Evolutionary conservation across 2,113 vertebrate species (phyloP), one percentile per base, ranked within the genome.

Genomic region (Toxotes chatareus): DNA sequence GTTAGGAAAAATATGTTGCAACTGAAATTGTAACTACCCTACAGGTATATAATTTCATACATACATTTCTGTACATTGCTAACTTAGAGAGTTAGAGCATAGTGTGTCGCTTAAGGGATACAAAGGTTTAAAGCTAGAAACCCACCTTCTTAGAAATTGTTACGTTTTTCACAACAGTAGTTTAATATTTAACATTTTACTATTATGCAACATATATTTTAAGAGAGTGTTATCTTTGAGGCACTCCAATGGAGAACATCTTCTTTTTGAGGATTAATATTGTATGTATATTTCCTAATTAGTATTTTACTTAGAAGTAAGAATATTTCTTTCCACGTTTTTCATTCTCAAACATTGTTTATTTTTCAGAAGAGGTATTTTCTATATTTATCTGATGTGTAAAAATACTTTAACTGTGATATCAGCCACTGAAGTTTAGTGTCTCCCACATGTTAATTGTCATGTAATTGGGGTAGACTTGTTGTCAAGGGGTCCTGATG

Each of bases 361-460:
- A 27, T 27, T 27, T 27, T 27, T 27, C 27, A 27, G 27, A 27
- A 27, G 27, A 27, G 27, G n/a, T 55, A 13, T 57, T 51, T 62
- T 31, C 6, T 8, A 7, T 44, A 23, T 76, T 36, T 60, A 38
- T 17, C 17, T 32, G 16, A 57, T 51, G 36, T 74, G 21, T 70
- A 61, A 70, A 27, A 73, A 36, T 77, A 63, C n/a, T 62, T 82
- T 38, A 10, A 75, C 32, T 80, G 44, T 67, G 76, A 85, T 80
- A 87, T 87, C 82, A 65, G 16, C 62, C 34, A 51, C 49, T 68
- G 31, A 34, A 72, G 23, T 77, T 38, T 38, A 36, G 36, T 21
- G 10, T 69, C 70, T 81, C 75, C 47, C 7, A 72, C 21, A 44
- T 44, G 17, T 32, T 38, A 9, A 56, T 56, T 17, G 5, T 27